A percentile compares a stretch with the other conserved stretches of the same genome.
phyloP scores from a whole-genome alignment of 2,113 vertebrate genomes.

The Mobula hypostoma region DNA sequence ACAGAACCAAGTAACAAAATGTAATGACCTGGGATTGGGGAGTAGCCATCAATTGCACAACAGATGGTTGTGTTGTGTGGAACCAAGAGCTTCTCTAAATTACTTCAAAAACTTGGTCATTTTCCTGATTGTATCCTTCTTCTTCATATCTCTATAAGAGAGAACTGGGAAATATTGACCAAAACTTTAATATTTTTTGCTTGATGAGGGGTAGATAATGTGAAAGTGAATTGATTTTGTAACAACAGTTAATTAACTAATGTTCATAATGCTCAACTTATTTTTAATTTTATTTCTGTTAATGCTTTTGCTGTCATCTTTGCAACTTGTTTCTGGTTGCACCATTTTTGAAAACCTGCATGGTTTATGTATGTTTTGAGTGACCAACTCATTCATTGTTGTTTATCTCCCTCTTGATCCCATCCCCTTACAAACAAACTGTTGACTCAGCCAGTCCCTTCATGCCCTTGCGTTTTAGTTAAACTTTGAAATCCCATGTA shows the following conservation, averaged over 20 bases:
- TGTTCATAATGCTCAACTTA: neutral
- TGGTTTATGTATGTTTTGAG: neutral
- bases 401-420: neutral
- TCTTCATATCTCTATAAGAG: no score
- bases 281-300: neutral
- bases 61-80: neutral
- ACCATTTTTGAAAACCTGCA: neutral
- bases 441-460: neutral
- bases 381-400: neutral
- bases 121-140: neutral
- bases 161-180: neutral
- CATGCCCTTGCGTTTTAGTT: neutral
- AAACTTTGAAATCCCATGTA: neutral
- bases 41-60: neutral
- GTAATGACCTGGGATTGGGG: neutral
- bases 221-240: neutral
- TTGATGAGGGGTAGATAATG: neutral
- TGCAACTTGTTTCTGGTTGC: neutral
- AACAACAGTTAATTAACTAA: neutral
- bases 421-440: neutral
- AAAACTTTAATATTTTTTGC: neutral
- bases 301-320: neutral
- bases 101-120: neutral
- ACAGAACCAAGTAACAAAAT: neutral
- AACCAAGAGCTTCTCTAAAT: neutral